Conservation (phyloP, 2,888 invertebrate genomes). For the Coleophora deauratella region DNA sequence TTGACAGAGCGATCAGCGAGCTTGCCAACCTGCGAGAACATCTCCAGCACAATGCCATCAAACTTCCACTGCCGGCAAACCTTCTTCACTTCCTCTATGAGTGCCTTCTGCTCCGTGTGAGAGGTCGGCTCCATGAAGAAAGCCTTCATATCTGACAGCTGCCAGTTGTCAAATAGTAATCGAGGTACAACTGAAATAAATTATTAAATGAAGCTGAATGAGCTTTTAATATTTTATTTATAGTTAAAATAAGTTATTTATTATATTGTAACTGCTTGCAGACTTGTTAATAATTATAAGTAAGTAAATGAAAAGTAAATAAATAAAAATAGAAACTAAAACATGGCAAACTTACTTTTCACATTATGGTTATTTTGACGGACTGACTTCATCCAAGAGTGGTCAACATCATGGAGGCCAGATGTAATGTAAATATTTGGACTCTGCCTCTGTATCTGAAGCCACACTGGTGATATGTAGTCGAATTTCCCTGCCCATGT, state of each 20-base stretch:
- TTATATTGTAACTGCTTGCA: no score
- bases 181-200: constrained; percentile 86
- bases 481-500: constrained; percentile 91
- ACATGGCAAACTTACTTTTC: constrained; percentile 65
- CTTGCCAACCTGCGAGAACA: constrained; percentile 84
- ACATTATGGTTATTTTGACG: constrained; percentile 71
- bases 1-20: constrained; percentile 79
- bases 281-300: no score
- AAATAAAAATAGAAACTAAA: no score
- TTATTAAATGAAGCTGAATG: background rate
- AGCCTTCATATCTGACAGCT: constrained; percentile 79
- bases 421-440: constrained; percentile 77
- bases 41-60: constrained; percentile 92
- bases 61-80: constrained; percentile 85
- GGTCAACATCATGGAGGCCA: constrained; percentile 89
- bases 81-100: constrained; percentile 80
- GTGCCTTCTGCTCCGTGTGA: constrained; percentile 77
- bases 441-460: constrained; percentile 83
- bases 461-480: constrained; percentile 95
- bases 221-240: background rate
- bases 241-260: no score
- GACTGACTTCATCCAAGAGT: constrained; percentile 86
- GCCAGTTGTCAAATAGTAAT: constrained; percentile 92
- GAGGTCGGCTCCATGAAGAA: constrained; percentile 79
- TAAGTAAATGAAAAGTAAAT: no score